phyloP scores from a whole-genome alignment of 2,113 vertebrate species.

The Puntigrus tetrazona region DNA sequence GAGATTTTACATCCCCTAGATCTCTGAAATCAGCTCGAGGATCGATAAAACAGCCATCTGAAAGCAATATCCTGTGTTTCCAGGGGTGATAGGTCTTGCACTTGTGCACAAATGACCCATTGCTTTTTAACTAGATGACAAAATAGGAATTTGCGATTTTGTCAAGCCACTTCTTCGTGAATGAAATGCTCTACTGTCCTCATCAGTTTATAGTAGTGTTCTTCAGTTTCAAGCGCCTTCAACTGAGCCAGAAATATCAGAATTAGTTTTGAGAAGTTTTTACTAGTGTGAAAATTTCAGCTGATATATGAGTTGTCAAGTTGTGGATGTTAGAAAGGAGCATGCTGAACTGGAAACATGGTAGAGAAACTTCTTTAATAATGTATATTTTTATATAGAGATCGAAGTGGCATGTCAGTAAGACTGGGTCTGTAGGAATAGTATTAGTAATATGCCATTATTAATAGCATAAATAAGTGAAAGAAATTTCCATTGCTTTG shows the following conservation, averaged over 20 bases:
- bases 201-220: not conserved
- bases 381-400: not conserved
- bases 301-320: not conserved
- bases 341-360: not conserved
- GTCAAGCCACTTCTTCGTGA: not conserved
- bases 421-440: too few species aligned
- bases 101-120: not conserved
- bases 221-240: not conserved
- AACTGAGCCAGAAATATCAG: not conserved
- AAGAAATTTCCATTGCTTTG: not conserved
- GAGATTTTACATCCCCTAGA: constrained; percentile 57
- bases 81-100: constrained; percentile 3
- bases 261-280: not conserved
- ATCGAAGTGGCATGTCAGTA: not conserved
- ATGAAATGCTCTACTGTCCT: not conserved
- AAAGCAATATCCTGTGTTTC: constrained; percentile 23
- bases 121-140: constrained; percentile 8
- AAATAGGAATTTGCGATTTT: not conserved
- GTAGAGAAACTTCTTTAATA: not conserved
- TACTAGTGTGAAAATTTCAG: not conserved
- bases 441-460: too few species aligned
- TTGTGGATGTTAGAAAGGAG: not conserved
- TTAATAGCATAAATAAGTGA: not conserved
- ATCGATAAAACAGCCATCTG: constrained; percentile 63
- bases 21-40: constrained; percentile 43